These are phyloP conservation scores for Coreius guichenoti DNA, from an alignment of 2,797 vertebrate species.

Conservation along the genomic window DNA sequence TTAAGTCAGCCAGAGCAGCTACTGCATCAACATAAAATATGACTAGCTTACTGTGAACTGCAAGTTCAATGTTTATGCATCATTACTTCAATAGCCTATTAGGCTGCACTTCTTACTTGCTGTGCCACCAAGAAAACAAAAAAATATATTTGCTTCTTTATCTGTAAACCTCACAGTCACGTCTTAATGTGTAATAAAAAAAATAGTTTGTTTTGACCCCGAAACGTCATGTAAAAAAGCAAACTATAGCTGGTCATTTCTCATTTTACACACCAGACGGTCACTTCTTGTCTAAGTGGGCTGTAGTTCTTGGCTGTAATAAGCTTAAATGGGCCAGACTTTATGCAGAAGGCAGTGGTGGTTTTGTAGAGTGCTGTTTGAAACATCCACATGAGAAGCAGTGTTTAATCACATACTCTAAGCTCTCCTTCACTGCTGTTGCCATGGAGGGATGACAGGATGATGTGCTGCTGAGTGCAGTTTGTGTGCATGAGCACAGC, in stretches of 20 bases:
- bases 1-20: neutral
- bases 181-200: neutral
- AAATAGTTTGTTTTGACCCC: neutral
- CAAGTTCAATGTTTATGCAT: constrained; percentile 10
- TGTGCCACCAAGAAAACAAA: neutral
- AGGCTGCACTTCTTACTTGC: constrained; percentile 16
- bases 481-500: constrained; percentile 38
- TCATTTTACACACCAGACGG: neutral
- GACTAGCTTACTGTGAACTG: neutral
- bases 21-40: neutral
- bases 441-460: constrained; percentile 40
- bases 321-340: constrained; percentile 13
- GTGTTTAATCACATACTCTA: constrained; percentile 28
- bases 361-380: constrained; percentile 7
- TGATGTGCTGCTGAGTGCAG: constrained; percentile 42
- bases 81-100: constrained; percentile 10
- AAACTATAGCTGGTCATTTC: neutral
- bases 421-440: constrained; percentile 39
- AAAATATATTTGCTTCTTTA: neutral
- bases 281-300: neutral
- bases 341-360: constrained; percentile 18
- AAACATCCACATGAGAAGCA: constrained; percentile 22
- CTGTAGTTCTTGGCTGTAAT: constrained; percentile 8
- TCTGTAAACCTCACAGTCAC: neutral
- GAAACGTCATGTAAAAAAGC: neutral